phyloP scores from a whole-genome alignment of 2,888 invertebrate genomes.

The Eupithecia exiguata region DNA sequence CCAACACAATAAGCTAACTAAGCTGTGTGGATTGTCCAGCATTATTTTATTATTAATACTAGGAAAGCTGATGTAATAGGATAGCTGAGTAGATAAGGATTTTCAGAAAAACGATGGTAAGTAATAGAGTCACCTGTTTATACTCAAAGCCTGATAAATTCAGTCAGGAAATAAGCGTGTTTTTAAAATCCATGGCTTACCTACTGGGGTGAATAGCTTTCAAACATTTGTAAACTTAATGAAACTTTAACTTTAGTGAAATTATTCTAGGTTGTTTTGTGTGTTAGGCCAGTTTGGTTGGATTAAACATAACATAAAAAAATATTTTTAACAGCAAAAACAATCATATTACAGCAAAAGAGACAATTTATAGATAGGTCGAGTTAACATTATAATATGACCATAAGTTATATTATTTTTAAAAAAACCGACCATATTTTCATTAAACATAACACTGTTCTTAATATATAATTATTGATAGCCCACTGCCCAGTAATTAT shows the following conservation, averaged over 20 bases:
- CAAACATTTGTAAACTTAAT: background rate
- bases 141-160: background rate
- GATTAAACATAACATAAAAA: background rate
- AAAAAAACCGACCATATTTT: too few relatives aligned
- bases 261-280: background rate
- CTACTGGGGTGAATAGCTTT: background rate
- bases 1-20: too few relatives aligned
- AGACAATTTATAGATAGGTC: too few relatives aligned
- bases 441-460: background rate
- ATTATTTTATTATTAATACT: background rate
- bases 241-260: background rate
- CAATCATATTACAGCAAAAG: too few relatives aligned
- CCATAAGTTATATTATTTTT: too few relatives aligned
- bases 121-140: background rate
- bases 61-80: background rate
- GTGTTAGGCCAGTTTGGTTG: background rate
- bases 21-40: too few relatives aligned
- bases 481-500: background rate
- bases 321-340: too few relatives aligned
- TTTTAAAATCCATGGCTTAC: background rate
- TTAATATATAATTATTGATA: background rate
- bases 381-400: too few relatives aligned
- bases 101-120: background rate
- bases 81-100: background rate
- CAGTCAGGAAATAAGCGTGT: background rate